Evolutionary conservation across 92 coral and sea anemone species (phyloP), one percentile per base, ranked within the genome.

Genomic region (Meandrina meandrites): DNA sequence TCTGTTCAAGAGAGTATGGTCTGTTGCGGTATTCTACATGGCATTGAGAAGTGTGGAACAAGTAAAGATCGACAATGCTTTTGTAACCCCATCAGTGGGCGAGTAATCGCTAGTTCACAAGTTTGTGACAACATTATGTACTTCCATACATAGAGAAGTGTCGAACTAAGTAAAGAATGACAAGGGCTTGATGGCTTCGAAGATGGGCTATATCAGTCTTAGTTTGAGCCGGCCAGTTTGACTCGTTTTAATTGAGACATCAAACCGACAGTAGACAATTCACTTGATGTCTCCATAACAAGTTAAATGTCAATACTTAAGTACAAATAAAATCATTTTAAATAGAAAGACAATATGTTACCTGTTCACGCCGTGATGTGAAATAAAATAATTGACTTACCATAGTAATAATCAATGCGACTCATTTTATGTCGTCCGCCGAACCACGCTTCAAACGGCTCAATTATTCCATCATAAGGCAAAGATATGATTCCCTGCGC

Each of bases 371-470:
- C 48, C 16, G n/a, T 74, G 18, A 19, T 70, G 28, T 48, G 14
- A 21, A 60, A 60, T 16, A 34, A 60, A 21, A 68, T 31, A 31
- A 36, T 13, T 69, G 17, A 79, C 92, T 93, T 66, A 96, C 99
- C 99, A 84, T 95, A 95, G 84, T 96, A 96, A 62, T 96, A 96
- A 77, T 96, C 98, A 36, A 96, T 96, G 35, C 99, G 94, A 88
- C 99, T 96, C 98, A 94, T 96, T 75, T 91, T 91, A 68, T 91
- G 86, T 28, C 76, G 87, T 16, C 93, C 95, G 18, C 95, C 94
- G 70, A 90, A 96, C 99, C 99, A 96, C 19, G 96, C 95, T 84
- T 96, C 96, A 67, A 96, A 96, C 8, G 99, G 99, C 70, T 96
- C 99, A 30, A 93, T 91, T 58, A 96, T 91, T 13, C 89, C 94